Base-by-base conservation (phyloP, 2,888 invertebrate genomes). In the Eristalis tenax region DNA sequence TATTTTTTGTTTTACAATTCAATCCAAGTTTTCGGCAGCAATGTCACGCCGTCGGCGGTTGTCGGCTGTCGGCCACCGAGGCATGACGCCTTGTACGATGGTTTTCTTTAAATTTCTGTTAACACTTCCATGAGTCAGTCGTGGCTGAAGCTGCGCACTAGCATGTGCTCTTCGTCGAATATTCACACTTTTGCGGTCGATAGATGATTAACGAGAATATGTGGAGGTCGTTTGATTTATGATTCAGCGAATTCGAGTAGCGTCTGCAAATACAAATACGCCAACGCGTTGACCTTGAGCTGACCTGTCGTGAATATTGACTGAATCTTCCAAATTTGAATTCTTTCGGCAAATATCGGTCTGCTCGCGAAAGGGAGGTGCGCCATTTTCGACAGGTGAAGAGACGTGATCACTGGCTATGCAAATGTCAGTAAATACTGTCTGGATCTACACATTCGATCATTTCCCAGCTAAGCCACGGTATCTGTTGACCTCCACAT, bases 181-280 rank as follows among this genome's bases (percentile, higher is more conserved):
- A n/a, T 56, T 56, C 56, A 59, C 11, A 59, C 59, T 26, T 59
- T 15, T 59, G 5, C 59, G 59, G 59, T 59, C 26, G 59, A 50
- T 50, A 50, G 18, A 50, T 59, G 59, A 13, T 59, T 59, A 59
- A 59, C 26, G 15, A 28, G 59, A 59, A 59, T 59, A 26, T 32
- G 28, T 68, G 68, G 56, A 68, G 68, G 68, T 50, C 43, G 28
- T 32, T 50, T 68, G 50, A n/a, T 57, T 35, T 22, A 56, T 50
- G 32, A 57, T 35, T 69, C 18, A 69, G 50, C 35, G 35, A 57
- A 22, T 40, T 15, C 10, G 43, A 66, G 43, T 50, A 26, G 15
- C 15, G 22, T 69, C 35, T 69, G 69, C 69, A 57, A 32, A 57
- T 69, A 28, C n/a, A 32, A 15, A 15, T 18, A 68, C 38, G 10